Evolutionary conservation across 1,140 invertebrate genomes (phyloP).

Genomic region (Bacillus rossius): DNA sequence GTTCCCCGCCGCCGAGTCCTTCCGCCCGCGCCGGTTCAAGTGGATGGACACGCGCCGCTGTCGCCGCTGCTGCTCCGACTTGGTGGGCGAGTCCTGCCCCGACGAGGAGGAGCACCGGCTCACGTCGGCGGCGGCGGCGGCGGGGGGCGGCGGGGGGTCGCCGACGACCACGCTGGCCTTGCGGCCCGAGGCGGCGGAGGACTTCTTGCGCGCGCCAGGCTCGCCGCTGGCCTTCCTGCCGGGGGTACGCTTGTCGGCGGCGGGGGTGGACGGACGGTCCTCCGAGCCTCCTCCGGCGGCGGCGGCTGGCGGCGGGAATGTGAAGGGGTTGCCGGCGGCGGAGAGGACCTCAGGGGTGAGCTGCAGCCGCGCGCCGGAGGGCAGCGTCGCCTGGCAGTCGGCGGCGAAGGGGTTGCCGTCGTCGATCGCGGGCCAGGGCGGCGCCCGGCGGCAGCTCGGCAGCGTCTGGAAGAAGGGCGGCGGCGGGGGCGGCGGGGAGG

Average conservation of each 20-base stretch:
- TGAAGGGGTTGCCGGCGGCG: not conserved
- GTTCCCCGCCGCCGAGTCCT: not conserved
- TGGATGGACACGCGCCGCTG: conserved; percentile 32
- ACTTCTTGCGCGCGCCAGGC: conserved; percentile 5
- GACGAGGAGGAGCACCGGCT: conserved; percentile 41
- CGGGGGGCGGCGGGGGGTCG: not conserved
- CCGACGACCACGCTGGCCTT: conserved; percentile 7
- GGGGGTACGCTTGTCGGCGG: not conserved
- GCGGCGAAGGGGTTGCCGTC: not conserved
- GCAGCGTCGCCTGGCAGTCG: not conserved
- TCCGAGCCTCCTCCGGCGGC: not conserved
- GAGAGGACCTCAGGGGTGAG: not conserved
- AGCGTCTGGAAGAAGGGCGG: not conserved
- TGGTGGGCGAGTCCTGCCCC: conserved; percentile 40
- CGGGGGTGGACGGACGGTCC: not conserved
- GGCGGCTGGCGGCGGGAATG: not conserved
- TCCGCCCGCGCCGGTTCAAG: conserved; percentile 34
- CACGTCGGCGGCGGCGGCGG: conserved; percentile 26
- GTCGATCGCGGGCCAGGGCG: too few species aligned
- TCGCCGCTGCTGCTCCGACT: conserved; percentile 30
- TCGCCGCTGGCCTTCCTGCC: conserved; percentile 2
- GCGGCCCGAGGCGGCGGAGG: conserved; percentile 3
- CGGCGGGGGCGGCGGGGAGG: not conserved
- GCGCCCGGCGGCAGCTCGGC: too few species aligned
- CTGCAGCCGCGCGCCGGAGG: not conserved